phyloP scores from a whole-genome alignment of 2,113 vertebrate species.

The Terrapene triunguis region DNA sequence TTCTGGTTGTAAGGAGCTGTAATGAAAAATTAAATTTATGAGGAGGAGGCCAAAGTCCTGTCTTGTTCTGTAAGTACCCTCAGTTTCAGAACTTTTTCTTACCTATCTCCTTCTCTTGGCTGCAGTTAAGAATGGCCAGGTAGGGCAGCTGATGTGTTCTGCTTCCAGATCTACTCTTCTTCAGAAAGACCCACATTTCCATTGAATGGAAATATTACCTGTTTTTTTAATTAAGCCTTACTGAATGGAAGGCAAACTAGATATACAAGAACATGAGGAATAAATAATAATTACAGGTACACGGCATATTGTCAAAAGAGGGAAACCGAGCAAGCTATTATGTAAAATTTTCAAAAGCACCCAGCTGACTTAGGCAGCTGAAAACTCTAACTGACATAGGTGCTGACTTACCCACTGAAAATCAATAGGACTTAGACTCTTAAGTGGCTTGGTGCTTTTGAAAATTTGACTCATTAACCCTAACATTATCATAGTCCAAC shows the following conservation, averaged over 20 bases:
- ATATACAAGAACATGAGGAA: neutral
- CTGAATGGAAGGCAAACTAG: conserved; percentile 14
- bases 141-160: neutral
- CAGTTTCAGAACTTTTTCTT: neutral
- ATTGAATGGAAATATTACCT: neutral
- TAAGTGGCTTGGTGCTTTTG: neutral
- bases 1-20: neutral
- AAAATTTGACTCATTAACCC: neutral
- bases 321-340: neutral
- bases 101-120: neutral
- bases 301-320: neutral
- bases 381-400: neutral
- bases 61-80: neutral
- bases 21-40: neutral
- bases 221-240: conserved; percentile 40
- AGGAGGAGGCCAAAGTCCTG: neutral
- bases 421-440: neutral
- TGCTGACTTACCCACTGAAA: neutral
- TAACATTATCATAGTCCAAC: neutral
- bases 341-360: neutral
- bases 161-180: neutral
- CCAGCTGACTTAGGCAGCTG: neutral
- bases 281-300: neutral
- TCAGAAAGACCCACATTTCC: conserved; percentile 5
- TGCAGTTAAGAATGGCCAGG: neutral